Conservation (phyloP, 2,888 invertebrate species). For the Andrena flavipes region DNA sequence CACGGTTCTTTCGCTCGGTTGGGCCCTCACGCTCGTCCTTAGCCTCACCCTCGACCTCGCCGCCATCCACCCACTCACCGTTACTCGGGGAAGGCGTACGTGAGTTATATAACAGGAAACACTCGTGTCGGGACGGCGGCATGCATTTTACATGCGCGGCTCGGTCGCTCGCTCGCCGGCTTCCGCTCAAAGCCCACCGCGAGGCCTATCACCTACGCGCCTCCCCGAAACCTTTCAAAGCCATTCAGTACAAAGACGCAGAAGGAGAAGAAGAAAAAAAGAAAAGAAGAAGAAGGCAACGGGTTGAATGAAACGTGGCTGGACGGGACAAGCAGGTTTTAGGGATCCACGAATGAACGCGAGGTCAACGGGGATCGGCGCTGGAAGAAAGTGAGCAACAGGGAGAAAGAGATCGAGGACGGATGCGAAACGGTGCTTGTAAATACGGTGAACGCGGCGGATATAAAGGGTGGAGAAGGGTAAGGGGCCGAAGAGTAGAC, state of each 20-base stretch:
- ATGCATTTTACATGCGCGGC: constrained; percentile 71
- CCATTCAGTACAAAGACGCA: constrained; percentile 1
- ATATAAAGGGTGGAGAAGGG: constrained; percentile 65
- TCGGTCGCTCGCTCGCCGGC: constrained; percentile 21
- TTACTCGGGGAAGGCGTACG: constrained; percentile 38
- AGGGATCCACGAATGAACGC: constrained; percentile 31
- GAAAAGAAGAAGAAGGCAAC: constrained; percentile 24
- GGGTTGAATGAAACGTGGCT: constrained; percentile 31
- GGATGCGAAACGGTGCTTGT: constrained; percentile 73
- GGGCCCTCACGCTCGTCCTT: not conserved
- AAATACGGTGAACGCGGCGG: constrained; percentile 71
- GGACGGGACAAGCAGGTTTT: constrained; percentile 12
- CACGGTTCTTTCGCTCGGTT: not conserved
- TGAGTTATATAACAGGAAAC: constrained; percentile 61
- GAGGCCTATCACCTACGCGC: constrained; percentile 52
- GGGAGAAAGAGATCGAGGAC: constrained; percentile 36
- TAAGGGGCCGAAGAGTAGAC: constrained; percentile 30
- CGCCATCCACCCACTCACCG: constrained; percentile 25
- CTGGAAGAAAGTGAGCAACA: not conserved
- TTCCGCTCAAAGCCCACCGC: constrained; percentile 51
- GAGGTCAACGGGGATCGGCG: constrained; percentile 2
- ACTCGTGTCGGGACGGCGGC: constrained; percentile 44
- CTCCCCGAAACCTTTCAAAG: constrained; percentile 39
- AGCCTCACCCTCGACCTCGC: constrained; percentile 12
- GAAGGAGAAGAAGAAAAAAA: too few species aligned